Percentiles rank a stretch among this genome's conserved stretches.
Evolutionary conservation across 1,140 invertebrate genomes (phyloP).

Genomic region (Seison nebaliae): DNA sequence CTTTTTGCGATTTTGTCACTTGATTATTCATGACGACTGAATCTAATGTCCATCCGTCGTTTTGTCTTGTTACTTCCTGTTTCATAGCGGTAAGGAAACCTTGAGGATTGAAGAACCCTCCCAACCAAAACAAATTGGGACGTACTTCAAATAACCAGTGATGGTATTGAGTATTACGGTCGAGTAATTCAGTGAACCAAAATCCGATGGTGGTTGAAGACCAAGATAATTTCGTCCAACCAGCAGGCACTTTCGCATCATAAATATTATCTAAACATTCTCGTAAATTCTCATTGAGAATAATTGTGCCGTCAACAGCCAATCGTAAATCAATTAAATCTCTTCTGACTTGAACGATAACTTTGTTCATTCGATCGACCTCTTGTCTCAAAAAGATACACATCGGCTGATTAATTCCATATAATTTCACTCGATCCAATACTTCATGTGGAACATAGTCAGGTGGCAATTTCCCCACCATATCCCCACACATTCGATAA

Average conservation of each 20-base stretch:
- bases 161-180: slow-evolving; percentile 15
- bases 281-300: slow-evolving; percentile 26
- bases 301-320: slow-evolving; percentile 25
- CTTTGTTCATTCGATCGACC: slow-evolving; percentile 51
- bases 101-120: background rate
- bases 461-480: slow-evolving; percentile 22
- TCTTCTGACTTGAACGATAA: slow-evolving; percentile 32
- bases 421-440: too few species aligned
- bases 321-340: slow-evolving; percentile 24
- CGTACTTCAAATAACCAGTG: slow-evolving; percentile 23
- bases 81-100: background rate
- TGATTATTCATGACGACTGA: slow-evolving; percentile 11
- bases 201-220: slow-evolving; percentile 26
- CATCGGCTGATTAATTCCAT: slow-evolving; percentile 20
- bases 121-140: slow-evolving; percentile 14
- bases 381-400: slow-evolving; percentile 38
- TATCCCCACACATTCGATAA: slow-evolving; percentile 20
- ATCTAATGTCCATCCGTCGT: background rate
- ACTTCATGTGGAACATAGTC: slow-evolving; percentile 23
- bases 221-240: slow-evolving; percentile 28
- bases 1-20: slow-evolving; percentile 26
- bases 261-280: slow-evolving; percentile 25
- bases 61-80: background rate
- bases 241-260: slow-evolving; percentile 20
- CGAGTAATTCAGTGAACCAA: slow-evolving; percentile 24